Base-by-base conservation (phyloP, 2,888 invertebrate genomes). In the Ferrisia virgata region DNA sequence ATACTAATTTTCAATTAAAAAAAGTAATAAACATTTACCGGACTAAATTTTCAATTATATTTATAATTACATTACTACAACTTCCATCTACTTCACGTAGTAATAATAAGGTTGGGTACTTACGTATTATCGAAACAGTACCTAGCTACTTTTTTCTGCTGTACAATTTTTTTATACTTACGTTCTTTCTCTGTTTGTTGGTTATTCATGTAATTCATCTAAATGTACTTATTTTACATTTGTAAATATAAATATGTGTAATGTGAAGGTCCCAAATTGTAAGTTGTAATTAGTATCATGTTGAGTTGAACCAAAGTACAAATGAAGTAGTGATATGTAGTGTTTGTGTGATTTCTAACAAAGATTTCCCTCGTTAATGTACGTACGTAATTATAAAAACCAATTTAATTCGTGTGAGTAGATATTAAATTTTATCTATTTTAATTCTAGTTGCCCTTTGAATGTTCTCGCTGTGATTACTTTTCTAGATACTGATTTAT, bases 391-490 rank as follows among this genome's bases (percentile, higher is more conserved):
- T 22, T 53, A 22, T 53, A 13, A 53, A 0, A 4, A 43, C 43
- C 43, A 15, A 43, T 13, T 43, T 53, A 4, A 3, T 22, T 8
- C 22, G 53, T 53, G 4, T 53, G 18, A 6, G 8, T 53, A 8
- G 8, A 53, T 8, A 53, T 53, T 53, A 5, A 22, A 22, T 22
- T 53, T 18, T 53, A 22, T 53, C 22, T 53, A 11, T 53, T 53
- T 53, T 79, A 40, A 79, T 40, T 47, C 28, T 47, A 80, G 80
- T 80, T 31, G 47, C 80, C 47, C 80, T 69, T 22, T 80, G 25
- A 80, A 80, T 80, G 80, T 80, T 80, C 80, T 80, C 47, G 80
- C 80, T 80, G 80, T 80, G 80, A 80, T 80, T 47, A 47, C 47
- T 80, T 80, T 80, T 80, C 80, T 80, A 80, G 80, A 80, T 80